A percentile compares a stretch with the other conserved stretches of the same genome.
phyloP scores from a whole-genome alignment of 2,113 vertebrate genomes.

The Ameiurus melas region DNA sequence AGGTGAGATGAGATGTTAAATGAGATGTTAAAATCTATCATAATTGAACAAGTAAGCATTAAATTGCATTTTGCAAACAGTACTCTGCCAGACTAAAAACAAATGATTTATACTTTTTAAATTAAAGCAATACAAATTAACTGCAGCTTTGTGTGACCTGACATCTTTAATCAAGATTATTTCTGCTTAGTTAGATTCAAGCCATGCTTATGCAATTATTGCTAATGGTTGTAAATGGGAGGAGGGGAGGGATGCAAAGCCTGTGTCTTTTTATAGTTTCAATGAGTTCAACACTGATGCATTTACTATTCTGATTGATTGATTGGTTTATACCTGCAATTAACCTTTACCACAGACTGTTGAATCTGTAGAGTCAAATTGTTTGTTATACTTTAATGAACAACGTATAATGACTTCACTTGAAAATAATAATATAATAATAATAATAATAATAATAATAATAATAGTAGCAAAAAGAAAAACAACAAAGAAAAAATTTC shows the following conservation, averaged over 20 bases:
- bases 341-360: conserved; percentile 53
- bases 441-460: neutral
- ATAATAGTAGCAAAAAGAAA: neutral
- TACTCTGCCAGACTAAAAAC: neutral
- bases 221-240: neutral
- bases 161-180: conserved; percentile 53
- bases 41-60: neutral
- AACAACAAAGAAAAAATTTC: neutral
- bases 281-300: conserved; percentile 60
- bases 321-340: conserved; percentile 58
- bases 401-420: neutral
- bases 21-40: neutral
- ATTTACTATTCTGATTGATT: conserved; percentile 58
- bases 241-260: conserved; percentile 47
- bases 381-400: neutral
- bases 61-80: neutral
- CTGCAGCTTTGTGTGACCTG: conserved; percentile 26
- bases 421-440: neutral
- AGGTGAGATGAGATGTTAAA: neutral
- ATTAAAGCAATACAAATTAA: conserved; percentile 50
- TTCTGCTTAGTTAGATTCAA: conserved; percentile 9
- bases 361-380: neutral
- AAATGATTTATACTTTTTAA: neutral
- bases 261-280: conserved; percentile 42
- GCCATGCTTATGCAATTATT: neutral